These are phyloP conservation scores for Ceratotherium simum DNA, from an alignment of 2,113 vertebrate species.

Conservation along the genomic window DNA sequence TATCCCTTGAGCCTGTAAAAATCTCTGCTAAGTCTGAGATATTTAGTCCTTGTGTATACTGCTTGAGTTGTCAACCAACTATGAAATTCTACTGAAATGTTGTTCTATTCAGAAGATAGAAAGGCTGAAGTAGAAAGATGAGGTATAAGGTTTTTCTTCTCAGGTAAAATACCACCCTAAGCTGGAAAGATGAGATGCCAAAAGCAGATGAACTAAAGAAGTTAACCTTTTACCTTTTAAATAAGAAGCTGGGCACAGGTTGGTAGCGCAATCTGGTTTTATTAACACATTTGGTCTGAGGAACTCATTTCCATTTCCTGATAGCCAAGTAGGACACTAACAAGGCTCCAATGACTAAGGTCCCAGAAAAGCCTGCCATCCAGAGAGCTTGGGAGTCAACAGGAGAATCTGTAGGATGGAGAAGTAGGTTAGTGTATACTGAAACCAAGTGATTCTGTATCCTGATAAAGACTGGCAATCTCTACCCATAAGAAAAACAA, in stretches of 20 bases:
- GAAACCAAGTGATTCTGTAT: neutral
- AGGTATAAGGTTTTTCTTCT: neutral
- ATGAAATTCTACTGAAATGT: neutral
- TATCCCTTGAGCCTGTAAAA: neutral
- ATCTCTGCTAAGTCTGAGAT: neutral
- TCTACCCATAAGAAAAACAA: neutral
- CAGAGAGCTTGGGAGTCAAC: neutral
- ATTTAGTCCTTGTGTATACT: neutral
- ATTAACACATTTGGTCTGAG: conserved; percentile 10
- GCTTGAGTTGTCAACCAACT: neutral
- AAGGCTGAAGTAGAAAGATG: neutral
- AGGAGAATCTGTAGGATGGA: neutral
- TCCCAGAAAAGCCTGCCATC: conserved; percentile 36
- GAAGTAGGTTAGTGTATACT: neutral
- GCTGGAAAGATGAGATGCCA: neutral
- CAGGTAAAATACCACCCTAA: too few species aligned
- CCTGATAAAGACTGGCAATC: neutral
- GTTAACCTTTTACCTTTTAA: neutral
- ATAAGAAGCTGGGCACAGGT: neutral
- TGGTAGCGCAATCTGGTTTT: neutral
- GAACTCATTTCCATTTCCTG: conserved; percentile 25
- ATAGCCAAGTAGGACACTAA: neutral
- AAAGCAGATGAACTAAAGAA: neutral
- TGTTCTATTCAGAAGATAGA: neutral
- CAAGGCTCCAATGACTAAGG: neutral